Evolutionary conservation across 2,888 invertebrate genomes (phyloP), one percentile per base, ranked within the genome.

Genomic region (Boloria selene): DNA sequence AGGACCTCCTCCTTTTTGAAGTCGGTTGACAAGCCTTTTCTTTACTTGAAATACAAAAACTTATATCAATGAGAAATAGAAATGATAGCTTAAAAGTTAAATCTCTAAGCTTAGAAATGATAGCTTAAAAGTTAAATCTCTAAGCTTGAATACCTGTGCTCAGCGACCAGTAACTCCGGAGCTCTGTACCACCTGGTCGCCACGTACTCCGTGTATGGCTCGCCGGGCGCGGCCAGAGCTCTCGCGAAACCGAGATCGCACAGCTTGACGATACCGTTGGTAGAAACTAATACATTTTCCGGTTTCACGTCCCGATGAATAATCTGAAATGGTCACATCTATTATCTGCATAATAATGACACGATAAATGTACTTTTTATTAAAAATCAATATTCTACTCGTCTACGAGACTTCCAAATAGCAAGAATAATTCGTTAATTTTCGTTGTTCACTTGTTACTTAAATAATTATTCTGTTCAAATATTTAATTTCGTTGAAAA

Each of bases 191-290:
- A 97, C 72, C 97, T 87, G 0, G 98, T 98, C 13, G 97, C 97
- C 44, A 97, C 97, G 82, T 97, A 97, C 86, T 97, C 97, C 65
- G 96, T 97, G 88, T 96, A 97, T 0, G 95, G 95, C 81, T 97
- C 97, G 0, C 96, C 96, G 2, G 95, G 93, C 0, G 93, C 93
- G 0, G 95, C 95, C 64, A 96, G 88, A 0, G 95, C 90, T 45
- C 97, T 92, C 0, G 97, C 97, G 80, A 97, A 97, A 1, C 98
- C 97, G 74, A 98, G 96, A 90, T 98, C 97, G 83, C 97, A 97
- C n/a, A 98, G 90, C 87, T 98, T 97, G 49, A 97, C 95, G 4
- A 97, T 95, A 0, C 97, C 97, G 49, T 93, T 88, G 68, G 94
- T 94, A 0, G 96, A 96, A 0, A 98, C 96, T 65, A 97, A 88